Evolutionary conservation across 2,113 vertebrate species (phyloP).

Genomic region (Pituophis catenifer): DNA sequence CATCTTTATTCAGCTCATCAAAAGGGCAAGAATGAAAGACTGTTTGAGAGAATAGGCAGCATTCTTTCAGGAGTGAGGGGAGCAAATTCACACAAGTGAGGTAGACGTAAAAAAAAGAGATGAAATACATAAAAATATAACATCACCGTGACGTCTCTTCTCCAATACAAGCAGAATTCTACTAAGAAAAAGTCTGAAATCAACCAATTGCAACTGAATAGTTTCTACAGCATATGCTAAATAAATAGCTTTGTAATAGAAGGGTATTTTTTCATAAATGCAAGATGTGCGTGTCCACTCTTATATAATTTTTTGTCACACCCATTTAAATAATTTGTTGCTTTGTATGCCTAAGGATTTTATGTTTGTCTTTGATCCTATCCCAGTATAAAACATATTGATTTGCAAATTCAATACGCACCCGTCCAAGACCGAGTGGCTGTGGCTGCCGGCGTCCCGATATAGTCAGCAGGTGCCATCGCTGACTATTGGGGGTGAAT

Average conservation of each 20-base stretch:
- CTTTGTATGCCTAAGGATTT: neutral
- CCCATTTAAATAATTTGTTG: neutral
- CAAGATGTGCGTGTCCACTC: neutral
- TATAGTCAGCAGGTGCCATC: too few species aligned
- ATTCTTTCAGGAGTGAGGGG: neutral
- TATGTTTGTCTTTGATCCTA: neutral
- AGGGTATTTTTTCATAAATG: conserved; percentile 28
- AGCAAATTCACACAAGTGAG: neutral
- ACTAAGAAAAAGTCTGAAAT: neutral
- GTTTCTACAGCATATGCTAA: neutral
- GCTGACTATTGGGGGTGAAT: too few species aligned
- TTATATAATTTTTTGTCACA: neutral
- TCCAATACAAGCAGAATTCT: neutral
- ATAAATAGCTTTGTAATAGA: neutral
- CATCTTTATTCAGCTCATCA: neutral
- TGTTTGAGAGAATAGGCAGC: neutral
- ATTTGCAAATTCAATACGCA: neutral
- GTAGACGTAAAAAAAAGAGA: neutral
- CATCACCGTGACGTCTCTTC: neutral
- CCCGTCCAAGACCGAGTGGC: too few species aligned
- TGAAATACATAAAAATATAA: neutral
- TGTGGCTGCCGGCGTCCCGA: too few species aligned
- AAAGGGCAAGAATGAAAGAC: neutral
- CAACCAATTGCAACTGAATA: neutral
- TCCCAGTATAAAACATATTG: neutral